Percentiles rank a stretch among this genome's conserved stretches.
These are phyloP conservation scores for Strongylocentrotus purpuratus DNA, from an alignment of 35 echinoderm and acorn worm species.

Conservation along the genomic window DNA sequence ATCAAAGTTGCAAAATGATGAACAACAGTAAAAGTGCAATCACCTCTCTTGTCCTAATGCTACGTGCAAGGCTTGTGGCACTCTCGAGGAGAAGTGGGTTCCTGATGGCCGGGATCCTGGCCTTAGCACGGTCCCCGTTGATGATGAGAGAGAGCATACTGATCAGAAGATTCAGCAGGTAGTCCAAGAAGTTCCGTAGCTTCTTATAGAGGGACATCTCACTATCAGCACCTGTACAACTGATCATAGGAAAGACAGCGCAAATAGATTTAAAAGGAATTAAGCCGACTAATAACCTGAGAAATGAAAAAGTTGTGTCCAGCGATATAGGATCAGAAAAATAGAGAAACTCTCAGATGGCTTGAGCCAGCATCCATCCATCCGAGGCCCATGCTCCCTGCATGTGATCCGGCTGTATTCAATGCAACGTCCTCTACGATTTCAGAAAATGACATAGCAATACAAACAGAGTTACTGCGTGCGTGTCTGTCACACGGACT, in stretches of 20 bases:
- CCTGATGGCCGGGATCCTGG: slow-evolving; percentile 71
- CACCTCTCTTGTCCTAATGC: slow-evolving; percentile 83
- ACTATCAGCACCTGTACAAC: background rate
- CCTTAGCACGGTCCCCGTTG: slow-evolving; percentile 77
- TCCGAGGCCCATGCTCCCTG: too few species aligned
- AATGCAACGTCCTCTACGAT: too few species aligned
- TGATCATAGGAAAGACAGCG: background rate
- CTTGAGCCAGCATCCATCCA: too few species aligned
- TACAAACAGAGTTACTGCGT: too few species aligned
- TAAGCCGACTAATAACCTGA: too few species aligned
- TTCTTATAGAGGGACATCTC: slow-evolving; percentile 50
- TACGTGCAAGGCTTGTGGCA: slow-evolving; percentile 82
- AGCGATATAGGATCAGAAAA: too few species aligned
- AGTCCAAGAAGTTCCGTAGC: slow-evolving; percentile 44
- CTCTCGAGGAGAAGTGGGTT: slow-evolving; percentile 85
- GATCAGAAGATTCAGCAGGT: slow-evolving; percentile 41
- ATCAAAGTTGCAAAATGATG: too few species aligned
- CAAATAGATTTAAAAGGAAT: background rate
- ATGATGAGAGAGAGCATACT: slow-evolving; percentile 77
- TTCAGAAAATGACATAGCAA: too few species aligned
- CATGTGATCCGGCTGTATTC: too few species aligned
- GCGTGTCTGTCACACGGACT: too few species aligned
- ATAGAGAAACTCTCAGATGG: too few species aligned
- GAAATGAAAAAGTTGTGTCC: too few species aligned
- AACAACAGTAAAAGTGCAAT: background rate